Evolutionary conservation across 2,113 vertebrate species (phyloP), one percentile per base, ranked within the genome.

Genomic region (Sander vitreus): DNA sequence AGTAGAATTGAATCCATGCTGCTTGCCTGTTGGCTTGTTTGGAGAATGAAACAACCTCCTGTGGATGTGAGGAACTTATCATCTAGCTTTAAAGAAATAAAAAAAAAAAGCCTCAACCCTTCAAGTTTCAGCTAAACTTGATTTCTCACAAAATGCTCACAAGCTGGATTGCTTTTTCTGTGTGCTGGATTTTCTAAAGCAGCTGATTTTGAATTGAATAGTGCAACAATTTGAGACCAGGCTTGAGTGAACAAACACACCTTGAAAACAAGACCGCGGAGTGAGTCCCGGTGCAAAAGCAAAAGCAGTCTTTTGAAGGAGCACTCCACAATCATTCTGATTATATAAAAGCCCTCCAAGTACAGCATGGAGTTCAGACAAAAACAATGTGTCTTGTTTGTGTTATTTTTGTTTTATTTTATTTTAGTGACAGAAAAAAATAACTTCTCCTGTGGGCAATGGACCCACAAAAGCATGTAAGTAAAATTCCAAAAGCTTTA

Each of bases 1-100:
- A 72, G 63, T 16, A 8, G 39, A 73, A 83, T 76, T 72, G 87
- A 87, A 85, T 85, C 82, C 51, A 66, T 8, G 36, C 36, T 0
- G 59, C 25, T 76, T 50, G 58, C 79, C 80, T 50, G 78, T 76
- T 76, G 59, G 79, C 79, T 76, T 50, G 78, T 76, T 76, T 63
- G 79, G 72, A 47, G 74, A 51, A 63, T 25, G 45, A 77, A 80
- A 76, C 73, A 48, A 33, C 63, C 64, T 77, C 67, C 23, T 11
- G 23, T 27, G 45, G 70, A 30, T 27, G 54, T 16, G 0, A 51
- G 21, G 23, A 72, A 30, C 55, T 80, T 68, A 59, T 69, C 47
- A 54, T 55, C 23, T 12, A 45, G 57, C 15, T 74, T 10, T 9
- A 9, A 10, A 39, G 69, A 65, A 65, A 66, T 27, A 69, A 36